Evolutionary conservation across 2,888 invertebrate species (phyloP), one percentile per base, ranked within the genome.

Genomic region (Lymantria dispar): DNA sequence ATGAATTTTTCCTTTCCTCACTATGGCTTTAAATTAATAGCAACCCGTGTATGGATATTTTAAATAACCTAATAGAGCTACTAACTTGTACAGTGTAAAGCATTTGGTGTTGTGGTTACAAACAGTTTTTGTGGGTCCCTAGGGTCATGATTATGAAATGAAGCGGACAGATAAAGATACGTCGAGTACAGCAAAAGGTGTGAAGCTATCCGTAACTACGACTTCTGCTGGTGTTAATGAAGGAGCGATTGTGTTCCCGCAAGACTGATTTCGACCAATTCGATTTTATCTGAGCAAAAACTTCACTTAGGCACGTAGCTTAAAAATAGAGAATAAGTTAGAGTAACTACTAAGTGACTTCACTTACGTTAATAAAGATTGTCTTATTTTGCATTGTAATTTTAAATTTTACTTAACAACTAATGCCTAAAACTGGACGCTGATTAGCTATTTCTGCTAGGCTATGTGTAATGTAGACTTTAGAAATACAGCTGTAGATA

Each of bases 81-180:
- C 11, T 8, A 8, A 39, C 12, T 3, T 39, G 13, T 13, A 13
- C n/a, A 39, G n/a, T 12, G 3, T 39, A 39, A 13, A 11, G 11
- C 3, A 45, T 41, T 41, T 13, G 55, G 54, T 69, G 68, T 63
- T 68, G 52, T 69, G 74, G 72, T 76, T 70, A 70, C 58, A 54
- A 62, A 50, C 62, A 63, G 62, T 69, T 60, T 64, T 68, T 75
- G 56, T 72, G 68, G 68, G 65, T 74, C 63, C 43, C 41, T 80
- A 83, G 83, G 83, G 76, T 44, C 75, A 72, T 74, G 67, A 74
- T 64, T 66, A 69, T 74, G 66, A 74, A 62, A 66, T 69, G 57
- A 69, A 64, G 56, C 66, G 54, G 60, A 53, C 61, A 29, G 57
- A 63, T 37, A 51, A 58, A 56, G 62, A 56, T 58, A 51, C 52